A percentile compares a stretch with the other conserved stretches of the same genome.
phyloP scores from a whole-genome alignment of 2,113 vertebrate species.

The Caranx melampygus region DNA sequence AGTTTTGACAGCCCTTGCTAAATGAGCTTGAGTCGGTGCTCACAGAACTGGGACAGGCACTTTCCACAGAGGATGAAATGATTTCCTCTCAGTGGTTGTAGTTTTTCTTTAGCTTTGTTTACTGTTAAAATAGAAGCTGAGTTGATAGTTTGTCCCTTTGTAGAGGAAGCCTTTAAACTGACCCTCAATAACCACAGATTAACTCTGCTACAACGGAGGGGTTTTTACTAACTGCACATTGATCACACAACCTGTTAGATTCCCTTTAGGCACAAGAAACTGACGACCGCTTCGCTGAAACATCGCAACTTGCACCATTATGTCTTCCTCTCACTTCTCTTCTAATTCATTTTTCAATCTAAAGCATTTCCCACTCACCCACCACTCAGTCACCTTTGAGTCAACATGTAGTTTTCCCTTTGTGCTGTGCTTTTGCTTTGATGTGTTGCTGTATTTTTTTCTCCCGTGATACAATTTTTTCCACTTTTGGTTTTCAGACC shows the following conservation, averaged over 20 bases:
- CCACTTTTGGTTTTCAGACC: slow-evolving; percentile 67
- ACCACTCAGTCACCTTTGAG: slow-evolving; percentile 62
- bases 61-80: slow-evolving; percentile 47
- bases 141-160: slow-evolving; percentile 29
- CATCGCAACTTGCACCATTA: slow-evolving; percentile 50
- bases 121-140: slow-evolving; percentile 26
- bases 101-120: slow-evolving; percentile 48
- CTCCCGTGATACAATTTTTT: slow-evolving; percentile 79
- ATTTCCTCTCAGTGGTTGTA: slow-evolving; percentile 37
- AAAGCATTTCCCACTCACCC: slow-evolving; percentile 68
- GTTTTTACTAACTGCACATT: slow-evolving; percentile 32
- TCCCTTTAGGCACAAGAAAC: slow-evolving; percentile 37
- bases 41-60: slow-evolving; percentile 64
- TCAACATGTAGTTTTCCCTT: slow-evolving; percentile 52
- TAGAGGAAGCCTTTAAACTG: slow-evolving; percentile 48
- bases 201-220: slow-evolving; percentile 54
- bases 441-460: slow-evolving; percentile 57
- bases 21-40: slow-evolving; percentile 75
- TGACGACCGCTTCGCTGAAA: slow-evolving; percentile 52
- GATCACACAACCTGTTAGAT: slow-evolving; percentile 43
- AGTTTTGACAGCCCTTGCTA: slow-evolving; percentile 61
- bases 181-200: slow-evolving; percentile 54
- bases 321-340: slow-evolving; percentile 47
- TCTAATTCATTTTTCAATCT: slow-evolving; percentile 69
- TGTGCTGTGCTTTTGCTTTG: slow-evolving; percentile 74